A percentile compares a stretch with the other conserved stretches of the same genome.
Evolutionary conservation across 2,888 invertebrate species (phyloP).

Genomic region (Biston stratarius): DNA sequence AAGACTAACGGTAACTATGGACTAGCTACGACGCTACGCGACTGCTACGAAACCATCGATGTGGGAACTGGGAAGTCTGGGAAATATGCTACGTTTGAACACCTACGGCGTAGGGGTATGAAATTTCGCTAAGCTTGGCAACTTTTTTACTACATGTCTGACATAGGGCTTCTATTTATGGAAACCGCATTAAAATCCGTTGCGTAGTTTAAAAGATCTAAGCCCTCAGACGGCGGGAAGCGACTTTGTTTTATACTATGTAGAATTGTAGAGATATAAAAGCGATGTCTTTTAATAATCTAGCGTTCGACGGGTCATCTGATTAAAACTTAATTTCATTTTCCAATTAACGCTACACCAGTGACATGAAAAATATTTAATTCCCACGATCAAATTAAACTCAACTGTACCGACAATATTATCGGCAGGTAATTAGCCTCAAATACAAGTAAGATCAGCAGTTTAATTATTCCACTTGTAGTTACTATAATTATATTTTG

Average conservation of each 20-base stretch:
- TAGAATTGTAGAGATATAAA: no score
- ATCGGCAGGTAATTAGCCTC: neutral
- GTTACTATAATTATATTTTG: no score
- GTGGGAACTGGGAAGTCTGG: neutral
- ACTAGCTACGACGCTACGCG: slow-evolving; percentile 26
- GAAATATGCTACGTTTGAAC: neutral
- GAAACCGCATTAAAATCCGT: no score
- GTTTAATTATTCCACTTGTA: no score
- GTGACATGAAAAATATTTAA: neutral
- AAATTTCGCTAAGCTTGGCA: neutral
- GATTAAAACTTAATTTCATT: slow-evolving; percentile 4
- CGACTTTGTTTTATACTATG: no score
- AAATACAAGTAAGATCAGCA: no score
- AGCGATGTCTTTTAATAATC: no score
- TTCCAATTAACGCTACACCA: slow-evolving; percentile 11
- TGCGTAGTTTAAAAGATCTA: no score
- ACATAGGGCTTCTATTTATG: no score
- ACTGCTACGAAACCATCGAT: neutral
- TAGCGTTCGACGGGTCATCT: neutral
- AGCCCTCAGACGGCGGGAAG: no score
- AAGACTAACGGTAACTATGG: slow-evolving; percentile 12
- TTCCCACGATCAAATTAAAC: neutral
- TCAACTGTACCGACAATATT: neutral
- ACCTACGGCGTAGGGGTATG: neutral
- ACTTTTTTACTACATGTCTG: neutral